Percentiles rank a stretch among this genome's conserved stretches.
These are phyloP conservation scores for Sarcophilus harrisii DNA, from an alignment of 2,797 vertebrate genomes.

Conservation along the genomic window DNA sequence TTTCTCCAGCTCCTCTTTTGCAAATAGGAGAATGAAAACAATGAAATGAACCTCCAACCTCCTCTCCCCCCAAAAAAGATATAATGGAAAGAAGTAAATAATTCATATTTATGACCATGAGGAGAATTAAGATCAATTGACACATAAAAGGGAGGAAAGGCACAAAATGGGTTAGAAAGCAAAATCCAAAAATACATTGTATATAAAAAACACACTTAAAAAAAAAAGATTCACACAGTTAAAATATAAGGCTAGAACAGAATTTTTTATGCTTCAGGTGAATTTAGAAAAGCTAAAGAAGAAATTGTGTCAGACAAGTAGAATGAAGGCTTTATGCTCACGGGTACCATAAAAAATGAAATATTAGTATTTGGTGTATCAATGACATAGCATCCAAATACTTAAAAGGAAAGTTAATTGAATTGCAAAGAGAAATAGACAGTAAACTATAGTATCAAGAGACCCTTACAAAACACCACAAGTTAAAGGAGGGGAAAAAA, in stretches of 20 bases:
- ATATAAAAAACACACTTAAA: background rate
- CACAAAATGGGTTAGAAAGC: background rate
- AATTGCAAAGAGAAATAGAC: background rate
- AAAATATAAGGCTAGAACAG: background rate
- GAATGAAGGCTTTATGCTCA: background rate
- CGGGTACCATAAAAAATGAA: background rate
- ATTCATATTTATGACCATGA: background rate
- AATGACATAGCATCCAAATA: background rate
- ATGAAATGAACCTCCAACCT: background rate
- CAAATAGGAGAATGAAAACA: background rate
- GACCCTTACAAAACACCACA: background rate
- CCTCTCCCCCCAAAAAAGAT: background rate
- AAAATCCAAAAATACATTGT: background rate
- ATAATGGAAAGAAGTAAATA: background rate
- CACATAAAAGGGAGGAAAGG: background rate
- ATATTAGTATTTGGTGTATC: background rate
- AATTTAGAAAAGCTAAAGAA: background rate
- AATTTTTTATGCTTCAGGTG: background rate
- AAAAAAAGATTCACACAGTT: background rate
- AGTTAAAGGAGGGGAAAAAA: background rate
- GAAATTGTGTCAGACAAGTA: background rate
- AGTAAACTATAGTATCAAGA: background rate
- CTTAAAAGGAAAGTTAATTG: background rate
- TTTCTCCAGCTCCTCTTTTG: background rate
- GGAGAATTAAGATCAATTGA: background rate